These are phyloP conservation scores for Enoplosus armatus DNA, from an alignment of 2,797 vertebrate genomes.

Conservation along the genomic window DNA sequence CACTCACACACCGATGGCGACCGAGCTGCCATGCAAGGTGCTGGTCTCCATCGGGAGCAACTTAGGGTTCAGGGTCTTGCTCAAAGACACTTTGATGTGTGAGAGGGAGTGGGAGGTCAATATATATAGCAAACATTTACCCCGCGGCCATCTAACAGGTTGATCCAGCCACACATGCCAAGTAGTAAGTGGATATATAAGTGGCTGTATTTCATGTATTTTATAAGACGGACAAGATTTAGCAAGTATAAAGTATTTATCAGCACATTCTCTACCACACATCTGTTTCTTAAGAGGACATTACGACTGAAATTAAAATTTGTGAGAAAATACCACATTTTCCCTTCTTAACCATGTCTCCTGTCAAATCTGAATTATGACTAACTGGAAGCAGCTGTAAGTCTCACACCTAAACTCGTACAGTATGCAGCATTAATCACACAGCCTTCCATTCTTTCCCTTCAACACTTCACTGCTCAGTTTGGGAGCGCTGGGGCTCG, in stretches of 20 bases:
- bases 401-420: constrained; percentile 10
- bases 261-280: neutral
- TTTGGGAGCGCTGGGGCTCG: neutral
- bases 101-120: neutral
- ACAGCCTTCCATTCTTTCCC: neutral
- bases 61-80: no score
- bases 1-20: no score
- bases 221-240: neutral
- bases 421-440: constrained; percentile 24
- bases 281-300: neutral
- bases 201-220: neutral
- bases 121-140: constrained; percentile 2
- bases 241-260: neutral
- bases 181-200: neutral
- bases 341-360: neutral
- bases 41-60: no score
- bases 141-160: neutral
- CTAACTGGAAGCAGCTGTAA: constrained; percentile 6
- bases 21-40: no score
- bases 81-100: no score
- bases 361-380: constrained; percentile 20
- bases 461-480: neutral
- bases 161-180: neutral
- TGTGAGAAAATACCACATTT: neutral
- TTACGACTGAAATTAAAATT: neutral